These are phyloP conservation scores for Phyllostomus discolor DNA, from an alignment of 2,113 vertebrate species.

Conservation along the genomic window DNA sequence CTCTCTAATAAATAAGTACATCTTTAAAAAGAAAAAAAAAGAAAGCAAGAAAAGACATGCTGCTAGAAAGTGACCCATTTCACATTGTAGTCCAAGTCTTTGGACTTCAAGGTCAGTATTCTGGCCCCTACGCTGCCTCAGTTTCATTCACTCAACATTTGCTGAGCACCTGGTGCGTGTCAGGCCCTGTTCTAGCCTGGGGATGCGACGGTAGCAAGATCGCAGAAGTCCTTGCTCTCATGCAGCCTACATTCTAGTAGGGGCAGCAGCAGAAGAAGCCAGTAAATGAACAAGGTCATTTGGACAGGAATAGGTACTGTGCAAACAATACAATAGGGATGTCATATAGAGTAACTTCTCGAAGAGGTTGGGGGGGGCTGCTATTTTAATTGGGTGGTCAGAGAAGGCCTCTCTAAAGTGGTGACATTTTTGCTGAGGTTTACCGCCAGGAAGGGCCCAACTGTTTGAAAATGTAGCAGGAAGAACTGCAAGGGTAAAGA, in stretches of 20 bases:
- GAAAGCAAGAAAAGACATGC: neutral
- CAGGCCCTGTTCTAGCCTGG: neutral
- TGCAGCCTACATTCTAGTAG: neutral
- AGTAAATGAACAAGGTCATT: neutral
- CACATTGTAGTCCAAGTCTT: neutral
- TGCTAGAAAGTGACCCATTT: neutral
- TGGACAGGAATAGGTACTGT: neutral
- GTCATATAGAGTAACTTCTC: neutral
- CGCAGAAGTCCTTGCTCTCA: neutral
- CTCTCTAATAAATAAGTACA: too few relatives aligned
- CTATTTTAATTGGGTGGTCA: neutral
- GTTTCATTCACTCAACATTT: neutral
- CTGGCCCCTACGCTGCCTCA: neutral
- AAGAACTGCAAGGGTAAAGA: neutral
- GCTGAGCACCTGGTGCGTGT: neutral
- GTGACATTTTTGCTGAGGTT: conserved; percentile 16
- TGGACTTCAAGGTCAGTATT: neutral
- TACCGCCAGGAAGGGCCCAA: neutral
- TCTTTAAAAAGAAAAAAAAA: too few relatives aligned
- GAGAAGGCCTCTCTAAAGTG: neutral
- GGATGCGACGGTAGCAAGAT: neutral
- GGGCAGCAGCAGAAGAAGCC: neutral
- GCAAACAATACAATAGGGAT: neutral
- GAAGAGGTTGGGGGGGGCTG: neutral
- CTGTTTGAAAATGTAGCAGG: conserved; percentile 7